Evolutionary conservation across 2,113 vertebrate genomes (phyloP).

Genomic region (Rhabdomys dilectus): DNA sequence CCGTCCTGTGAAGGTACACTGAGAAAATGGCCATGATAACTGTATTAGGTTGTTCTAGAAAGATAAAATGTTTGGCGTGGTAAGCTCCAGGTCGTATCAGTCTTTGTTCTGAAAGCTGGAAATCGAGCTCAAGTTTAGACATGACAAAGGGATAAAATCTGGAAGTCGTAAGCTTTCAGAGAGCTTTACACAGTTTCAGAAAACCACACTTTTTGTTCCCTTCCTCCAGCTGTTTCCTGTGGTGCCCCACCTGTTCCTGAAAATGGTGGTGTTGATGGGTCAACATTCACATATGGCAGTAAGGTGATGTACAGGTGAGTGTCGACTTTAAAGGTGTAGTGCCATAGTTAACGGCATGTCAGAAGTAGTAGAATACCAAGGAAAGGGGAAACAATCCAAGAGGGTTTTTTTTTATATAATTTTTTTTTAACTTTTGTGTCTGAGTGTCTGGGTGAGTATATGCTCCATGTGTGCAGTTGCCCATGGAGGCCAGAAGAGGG

Average conservation of each 20-base stretch:
- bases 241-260: conserved; percentile 89
- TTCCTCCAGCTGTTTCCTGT: conserved; percentile 93
- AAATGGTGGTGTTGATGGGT: conserved; percentile 90
- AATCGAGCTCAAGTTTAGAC: neutral
- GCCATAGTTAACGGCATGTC: neutral
- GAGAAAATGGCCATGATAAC: neutral
- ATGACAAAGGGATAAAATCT: neutral
- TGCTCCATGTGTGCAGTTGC: neutral
- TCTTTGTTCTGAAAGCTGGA: conserved; percentile 40
- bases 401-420: neutral
- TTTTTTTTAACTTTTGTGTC: neutral
- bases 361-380: neutral
- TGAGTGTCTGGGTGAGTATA: neutral
- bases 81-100: neutral
- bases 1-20: conserved; percentile 93
- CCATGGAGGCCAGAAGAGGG: neutral
- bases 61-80: neutral
- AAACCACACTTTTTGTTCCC: conserved; percentile 64
- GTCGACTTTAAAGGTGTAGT: neutral
- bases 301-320: conserved; percentile 96
- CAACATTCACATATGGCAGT: conserved; percentile 93
- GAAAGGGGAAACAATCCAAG: neutral
- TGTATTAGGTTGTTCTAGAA: neutral
- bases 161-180: neutral
- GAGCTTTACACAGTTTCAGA: conserved; percentile 3